Base-by-base conservation (phyloP, 2,113 vertebrate genomes). In the Anolis sagrei region DNA sequence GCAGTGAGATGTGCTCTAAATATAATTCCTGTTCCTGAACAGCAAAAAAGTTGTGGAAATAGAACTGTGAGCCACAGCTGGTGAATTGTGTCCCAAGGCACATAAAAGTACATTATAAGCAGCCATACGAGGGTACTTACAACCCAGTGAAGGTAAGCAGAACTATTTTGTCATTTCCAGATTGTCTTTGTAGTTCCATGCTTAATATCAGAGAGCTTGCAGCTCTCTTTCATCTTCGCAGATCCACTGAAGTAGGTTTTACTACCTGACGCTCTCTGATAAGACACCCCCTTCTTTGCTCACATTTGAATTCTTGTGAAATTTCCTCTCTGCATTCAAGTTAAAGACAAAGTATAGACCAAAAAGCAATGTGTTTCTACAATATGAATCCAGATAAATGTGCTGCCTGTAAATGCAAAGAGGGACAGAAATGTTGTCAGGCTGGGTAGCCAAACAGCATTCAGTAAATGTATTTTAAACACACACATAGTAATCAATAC, bases 191-290 rank as follows among this genome's bases (percentile, higher is more conserved):
- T 86, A 86, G 79, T 48, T 23, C 88, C 73, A 62, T 86, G 62
- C 70, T 89, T 90, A 82, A 85, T 81, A 90, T 36, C 61, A 73
- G 23, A 39, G 87, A 80, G 14, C 73, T 91, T 70, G 80, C 25
- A 86, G 27, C 84, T 90, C 16, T 66, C 76, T 87, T 79, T 91
- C 69, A 70, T 81, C 72, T 86, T 81, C 89, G 70, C 76, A 91
- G 91, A 89, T 80, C 72, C 44, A 85, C 70, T 88, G 80, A 82
- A 85, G 84, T 54, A 92, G 83, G 44, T 85, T 94, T 90, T 92
- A 81, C 91, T 92, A 90, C 85, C 91, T 92, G 91, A 48, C 91
- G 87, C 80, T 88, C 93, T 87, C 77, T 89, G 89, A 82, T 92
- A 92, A 93, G 79, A 82, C 44, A 64, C 48, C 62, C 39, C 84